Conservation (phyloP, 2,113 vertebrate species). For the Megaleporinus macrocephalus region DNA sequence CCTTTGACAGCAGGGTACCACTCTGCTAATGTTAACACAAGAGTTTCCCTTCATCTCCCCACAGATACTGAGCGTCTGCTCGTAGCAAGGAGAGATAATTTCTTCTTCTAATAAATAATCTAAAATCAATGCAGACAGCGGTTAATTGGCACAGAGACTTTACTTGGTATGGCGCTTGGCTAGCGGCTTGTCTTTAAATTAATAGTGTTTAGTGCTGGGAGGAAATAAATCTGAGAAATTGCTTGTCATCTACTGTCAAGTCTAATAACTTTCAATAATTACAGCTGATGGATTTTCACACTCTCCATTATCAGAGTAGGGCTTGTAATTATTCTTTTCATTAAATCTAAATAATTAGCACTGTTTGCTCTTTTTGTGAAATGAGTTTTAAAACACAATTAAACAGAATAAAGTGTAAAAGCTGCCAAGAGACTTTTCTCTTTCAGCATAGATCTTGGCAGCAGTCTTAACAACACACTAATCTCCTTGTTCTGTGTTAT, state of each 20-base stretch:
- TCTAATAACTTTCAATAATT: conserved; percentile 99
- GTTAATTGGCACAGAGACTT: conserved; percentile 94
- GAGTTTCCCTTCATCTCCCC: conserved; percentile 67
- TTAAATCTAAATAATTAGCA: conserved; percentile 97
- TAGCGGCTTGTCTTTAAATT: conserved; percentile 97
- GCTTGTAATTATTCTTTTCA: conserved; percentile 99
- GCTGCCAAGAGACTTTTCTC: background rate
- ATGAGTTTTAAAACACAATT: conserved; percentile 83
- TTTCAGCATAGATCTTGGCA: background rate
- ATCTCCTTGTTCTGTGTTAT: background rate
- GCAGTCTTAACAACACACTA: background rate
- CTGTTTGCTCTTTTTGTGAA: conserved; percentile 88
- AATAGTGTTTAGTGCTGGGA: conserved; percentile 94
- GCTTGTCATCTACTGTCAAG: conserved; percentile 99
- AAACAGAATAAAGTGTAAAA: conserved; percentile 50
- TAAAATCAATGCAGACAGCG: conserved; percentile 89
- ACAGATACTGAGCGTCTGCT: conserved; percentile 80
- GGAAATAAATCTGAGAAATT: conserved; percentile 99
- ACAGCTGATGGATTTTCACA: conserved; percentile 99
- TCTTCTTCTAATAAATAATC: conserved; percentile 91
- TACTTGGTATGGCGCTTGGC: conserved; percentile 91
- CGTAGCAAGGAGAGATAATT: conserved; percentile 83
- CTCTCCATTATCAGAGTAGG: conserved; percentile 99
- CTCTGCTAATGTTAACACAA: conserved; percentile 32
- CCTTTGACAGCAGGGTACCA: conserved; percentile 26